A percentile compares a stretch with the other conserved stretches of the same genome.
phyloP scores from a whole-genome alignment of 2,113 vertebrate species.

The Pelecanus crispus region DNA sequence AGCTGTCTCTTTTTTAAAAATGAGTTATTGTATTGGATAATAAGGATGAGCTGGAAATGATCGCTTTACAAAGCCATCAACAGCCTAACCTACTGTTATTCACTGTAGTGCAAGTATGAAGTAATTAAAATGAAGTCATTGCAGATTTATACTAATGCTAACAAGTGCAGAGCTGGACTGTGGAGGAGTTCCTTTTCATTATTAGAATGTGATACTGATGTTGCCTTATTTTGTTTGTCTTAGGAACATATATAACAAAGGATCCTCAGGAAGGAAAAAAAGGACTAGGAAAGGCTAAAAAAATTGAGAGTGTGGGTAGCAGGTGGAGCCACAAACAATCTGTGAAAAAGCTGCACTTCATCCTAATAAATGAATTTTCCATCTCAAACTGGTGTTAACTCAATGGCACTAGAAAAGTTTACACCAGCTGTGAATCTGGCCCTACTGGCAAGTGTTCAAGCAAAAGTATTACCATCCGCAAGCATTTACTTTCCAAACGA shows the following conservation, averaged over 20 bases:
- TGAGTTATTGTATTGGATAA: background rate
- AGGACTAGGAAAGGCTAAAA: background rate
- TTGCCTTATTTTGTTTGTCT: background rate
- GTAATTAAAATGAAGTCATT: background rate
- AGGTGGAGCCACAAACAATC: background rate
- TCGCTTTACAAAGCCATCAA: background rate
- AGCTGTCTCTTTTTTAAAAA: background rate
- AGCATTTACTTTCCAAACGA: background rate
- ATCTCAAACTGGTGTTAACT: background rate
- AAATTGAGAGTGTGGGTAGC: background rate
- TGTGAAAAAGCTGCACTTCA: background rate
- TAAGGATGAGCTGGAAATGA: background rate
- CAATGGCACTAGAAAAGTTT: background rate
- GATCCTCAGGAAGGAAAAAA: background rate
- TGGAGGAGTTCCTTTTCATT: background rate
- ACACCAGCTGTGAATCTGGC: background rate
- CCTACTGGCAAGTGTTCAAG: background rate
- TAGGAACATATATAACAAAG: background rate
- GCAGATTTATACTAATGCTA: background rate
- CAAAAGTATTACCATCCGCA: background rate
- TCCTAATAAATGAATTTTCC: constrained; percentile 15
- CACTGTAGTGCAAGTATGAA: background rate
- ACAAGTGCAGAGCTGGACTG: background rate
- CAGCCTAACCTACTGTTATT: background rate
- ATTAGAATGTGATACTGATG: background rate